Base-by-base conservation (phyloP, 2,113 vertebrate genomes). In the Lepus timidus region DNA sequence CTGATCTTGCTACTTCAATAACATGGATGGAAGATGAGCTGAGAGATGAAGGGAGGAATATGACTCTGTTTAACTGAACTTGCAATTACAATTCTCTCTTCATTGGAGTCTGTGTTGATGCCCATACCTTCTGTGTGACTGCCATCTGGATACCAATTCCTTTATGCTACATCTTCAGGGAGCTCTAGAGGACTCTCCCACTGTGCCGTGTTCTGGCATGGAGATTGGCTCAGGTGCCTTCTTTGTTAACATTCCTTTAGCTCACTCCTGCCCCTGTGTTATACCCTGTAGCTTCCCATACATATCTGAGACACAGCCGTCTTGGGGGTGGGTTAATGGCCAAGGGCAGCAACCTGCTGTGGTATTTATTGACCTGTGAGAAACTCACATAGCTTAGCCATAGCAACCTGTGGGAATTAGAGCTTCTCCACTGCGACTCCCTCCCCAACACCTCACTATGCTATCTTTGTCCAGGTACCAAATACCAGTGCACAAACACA, bases 191-290 rank as follows among this genome's bases (percentile, higher is more conserved):
- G 1, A 3, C 22, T 61, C 22, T 90, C 44, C 22, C 27, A 2
- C 12, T 3, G 9, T 22, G 6, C 11, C 27, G 19, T 31, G 8
- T 44, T 8, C 0, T 52, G 64, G 20, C 9, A 4, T 9, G 31
- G 36, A 51, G 4, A n/a, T 23, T 65, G 61, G 16, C 29, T 52
- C 68, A 44, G 14, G 4, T 62, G 31, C 67, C n/a, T 62, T 71
- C 22, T 51, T 39, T 55, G 51, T 78, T 29, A 36, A 27, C 20
- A 6, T 68, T 44, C 65, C 11, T 68, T 74, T 13, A 74, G 58
- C 20, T 64, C 52, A 20, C 31, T 65, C 58, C 31, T 58, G 0
- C 11, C 65, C 9, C 25, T 62, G 5, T 25, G 39, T n/a, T 51
- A 58, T 39, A 29, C 14, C 20, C 16, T 23, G 1, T 9, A 9